phyloP scores from a whole-genome alignment of 1,140 invertebrate genomes.

The Aphaenogaster ashmeadi region DNA sequence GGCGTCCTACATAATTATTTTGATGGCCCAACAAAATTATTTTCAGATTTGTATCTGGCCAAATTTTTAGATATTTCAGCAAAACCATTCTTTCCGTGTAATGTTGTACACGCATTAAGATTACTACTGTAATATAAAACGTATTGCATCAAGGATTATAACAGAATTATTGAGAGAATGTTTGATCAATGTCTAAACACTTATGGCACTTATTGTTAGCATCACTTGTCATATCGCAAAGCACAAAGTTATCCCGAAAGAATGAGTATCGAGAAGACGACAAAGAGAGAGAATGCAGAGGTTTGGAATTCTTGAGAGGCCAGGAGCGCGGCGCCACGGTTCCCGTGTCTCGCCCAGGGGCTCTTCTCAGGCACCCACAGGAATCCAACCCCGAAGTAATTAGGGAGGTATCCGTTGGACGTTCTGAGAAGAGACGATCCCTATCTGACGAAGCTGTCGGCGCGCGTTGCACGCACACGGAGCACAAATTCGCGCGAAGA shows the following conservation, averaged over 20 bases:
- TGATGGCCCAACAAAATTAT: too few relatives aligned
- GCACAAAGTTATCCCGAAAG: background rate
- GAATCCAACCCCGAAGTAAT: conserved; percentile 72
- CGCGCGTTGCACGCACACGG: background rate
- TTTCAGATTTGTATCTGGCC: too few relatives aligned
- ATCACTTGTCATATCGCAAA: background rate
- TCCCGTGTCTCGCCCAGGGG: conserved; percentile 37
- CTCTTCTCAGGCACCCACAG: conserved; percentile 60
- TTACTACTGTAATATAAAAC: background rate
- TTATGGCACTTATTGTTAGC: background rate
- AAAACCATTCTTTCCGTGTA: too few relatives aligned
- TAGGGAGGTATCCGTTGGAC: conserved; percentile 66
- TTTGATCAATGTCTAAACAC: background rate
- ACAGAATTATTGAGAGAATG: background rate
- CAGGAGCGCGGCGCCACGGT: conserved; percentile 3
- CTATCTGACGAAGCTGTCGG: background rate
- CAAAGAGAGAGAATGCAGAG: background rate
- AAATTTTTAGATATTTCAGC: too few relatives aligned
- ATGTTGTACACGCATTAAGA: background rate
- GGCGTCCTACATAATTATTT: too few relatives aligned
- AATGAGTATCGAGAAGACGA: background rate
- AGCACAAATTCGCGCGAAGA: conserved; percentile 23
- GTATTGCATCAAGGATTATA: background rate
- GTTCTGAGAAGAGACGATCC: conserved; percentile 66
- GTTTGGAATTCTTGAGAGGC: background rate